phyloP scores from a whole-genome alignment of 2,113 vertebrate genomes.

The Onychostruthus taczanowskii region DNA sequence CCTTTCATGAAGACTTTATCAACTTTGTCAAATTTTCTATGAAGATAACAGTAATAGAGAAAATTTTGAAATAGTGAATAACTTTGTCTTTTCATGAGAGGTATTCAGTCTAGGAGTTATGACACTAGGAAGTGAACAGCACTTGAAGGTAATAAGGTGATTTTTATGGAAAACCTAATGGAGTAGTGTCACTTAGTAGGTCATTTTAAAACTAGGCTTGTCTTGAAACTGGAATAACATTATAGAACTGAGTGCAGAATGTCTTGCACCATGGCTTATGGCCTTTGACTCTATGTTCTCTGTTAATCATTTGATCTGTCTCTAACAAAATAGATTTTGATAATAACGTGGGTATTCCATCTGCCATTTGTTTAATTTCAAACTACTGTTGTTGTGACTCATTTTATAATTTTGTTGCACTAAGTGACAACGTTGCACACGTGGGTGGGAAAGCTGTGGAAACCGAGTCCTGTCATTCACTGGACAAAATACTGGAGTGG shows the following conservation, averaged over 20 bases:
- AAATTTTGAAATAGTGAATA: not conserved
- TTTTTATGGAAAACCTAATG: not conserved
- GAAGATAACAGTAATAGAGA: not conserved
- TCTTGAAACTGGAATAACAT: not conserved
- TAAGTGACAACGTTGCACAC: fast-evolving
- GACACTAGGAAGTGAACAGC: not conserved
- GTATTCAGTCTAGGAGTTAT: not conserved
- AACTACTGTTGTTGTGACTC: not conserved
- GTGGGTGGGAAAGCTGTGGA: not conserved
- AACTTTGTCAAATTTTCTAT: not conserved
- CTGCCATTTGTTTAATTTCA: not conserved
- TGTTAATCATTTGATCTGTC: not conserved
- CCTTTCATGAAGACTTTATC: not conserved
- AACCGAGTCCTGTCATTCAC: not conserved
- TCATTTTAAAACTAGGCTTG: not conserved
- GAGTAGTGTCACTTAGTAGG: not conserved
- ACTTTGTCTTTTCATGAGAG: not conserved
- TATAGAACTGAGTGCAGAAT: not conserved
- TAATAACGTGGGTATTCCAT: not conserved
- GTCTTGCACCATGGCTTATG: not conserved
- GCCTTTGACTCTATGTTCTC: not conserved
- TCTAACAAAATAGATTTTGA: not conserved
- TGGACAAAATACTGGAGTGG: not conserved
- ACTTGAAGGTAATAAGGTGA: not conserved
- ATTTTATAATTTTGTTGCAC: not conserved